Base-by-base conservation (phyloP, 2,113 vertebrate genomes). In the Ovibos moschatus region DNA sequence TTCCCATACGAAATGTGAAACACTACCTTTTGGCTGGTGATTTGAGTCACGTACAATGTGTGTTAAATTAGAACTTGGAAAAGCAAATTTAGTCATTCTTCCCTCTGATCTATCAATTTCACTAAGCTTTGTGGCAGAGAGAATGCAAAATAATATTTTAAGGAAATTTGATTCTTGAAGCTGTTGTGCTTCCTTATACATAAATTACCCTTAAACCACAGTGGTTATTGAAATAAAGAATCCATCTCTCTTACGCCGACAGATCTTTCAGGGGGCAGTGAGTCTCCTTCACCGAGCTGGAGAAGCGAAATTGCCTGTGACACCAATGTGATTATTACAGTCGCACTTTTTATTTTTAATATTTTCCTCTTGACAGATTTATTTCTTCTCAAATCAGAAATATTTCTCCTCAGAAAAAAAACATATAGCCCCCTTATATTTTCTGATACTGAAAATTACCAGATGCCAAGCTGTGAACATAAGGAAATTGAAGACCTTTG, bases 331-430 rank as follows among this genome's bases (percentile, higher is more conserved):
- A 99, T 98, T 98, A 99, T 99, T 99, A 98, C 97, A 98, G 98
- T 98, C 98, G 82, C 50, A 97, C 98, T 94, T 98, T 98, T 99
- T 98, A 98, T 99, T 99, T 99, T 99, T 99, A 98, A 99, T 99
- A 99, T 99, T 99, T 99, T 97, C 98, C 96, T 95, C 97, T 97
- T 99, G 99, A 99, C 99, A 99, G 99, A 99, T 99, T 98, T 99
- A 98, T 99, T 99, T 99, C 98, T 98, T 98, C 96, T 98, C 97
- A 98, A 98, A 98, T 98, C 96, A 97, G 97, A 97, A 98, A 99
- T 98, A 98, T 87, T 93, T 97, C 97, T 98, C 96, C 95, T 97
- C 57, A 97, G 98, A 97, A 97, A 98, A 98, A 86, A 98, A 98
- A 98, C 87, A 98, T 97, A 98, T 96, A 95, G 97, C 98, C 94